Evolutionary conservation across 2,888 invertebrate species (phyloP), one percentile per base, ranked within the genome.

Genomic region (Synergus japonicus): DNA sequence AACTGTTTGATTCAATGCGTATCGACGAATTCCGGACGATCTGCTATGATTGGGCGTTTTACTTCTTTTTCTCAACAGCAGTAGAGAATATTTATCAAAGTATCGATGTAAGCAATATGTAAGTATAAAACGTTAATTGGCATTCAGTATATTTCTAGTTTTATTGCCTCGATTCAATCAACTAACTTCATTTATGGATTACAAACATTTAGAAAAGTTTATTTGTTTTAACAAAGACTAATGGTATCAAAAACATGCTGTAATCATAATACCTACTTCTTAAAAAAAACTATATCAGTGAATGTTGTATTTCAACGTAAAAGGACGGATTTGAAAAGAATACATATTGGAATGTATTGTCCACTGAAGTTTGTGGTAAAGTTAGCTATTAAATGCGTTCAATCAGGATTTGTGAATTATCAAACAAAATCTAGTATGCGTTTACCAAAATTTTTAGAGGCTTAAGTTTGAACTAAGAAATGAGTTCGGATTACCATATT

Each of bases 81-180:
- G 81, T 76, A 46, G 37, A 22, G 22, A 44, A 15, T 2, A 73
- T 37, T 83, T 87, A 80, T 81, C 83, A 86, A 80, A 73, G 82
- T 85, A 22, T 22, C 84, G 83, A 78, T 86, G 84, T 82, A 80
- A 83, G 80, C 85, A 85, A 87, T 87, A 29, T 29, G 29, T 29
- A 85, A 87, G 87, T 87, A 87, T 83, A 87, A 86, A 86, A 84
- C 84, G 83, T 87, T 84, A 83, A 85, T 86, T 85, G 85, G 88
- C 86, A 85, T 86, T 85, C 81, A 83, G 84, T 84, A 80, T 83
- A 81, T 81, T 82, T 85, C 82, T 83, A 84, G 78, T 41, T 37
- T 54, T 73, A 73, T 73, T 73, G 73, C 73, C 37, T 73, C 54
- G 54, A 54, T 73, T 49, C 37, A 37, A 54, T 73, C 37, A 73